phyloP scores from a whole-genome alignment of 2,888 invertebrate species.

The Ptychoptera contaminata region DNA sequence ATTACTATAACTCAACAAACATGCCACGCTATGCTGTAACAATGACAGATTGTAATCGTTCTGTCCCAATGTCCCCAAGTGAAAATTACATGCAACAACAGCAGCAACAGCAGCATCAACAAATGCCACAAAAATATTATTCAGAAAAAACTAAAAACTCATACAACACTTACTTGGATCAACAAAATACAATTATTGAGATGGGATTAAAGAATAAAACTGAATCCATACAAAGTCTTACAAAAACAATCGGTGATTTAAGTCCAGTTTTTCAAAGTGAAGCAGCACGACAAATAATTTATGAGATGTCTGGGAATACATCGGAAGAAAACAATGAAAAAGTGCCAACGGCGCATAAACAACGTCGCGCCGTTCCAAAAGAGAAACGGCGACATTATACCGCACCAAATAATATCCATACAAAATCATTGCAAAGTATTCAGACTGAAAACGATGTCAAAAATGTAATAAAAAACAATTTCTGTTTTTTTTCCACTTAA shows the following conservation, averaged over 20 bases:
- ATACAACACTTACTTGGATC: slow-evolving; percentile 2
- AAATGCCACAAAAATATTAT: slow-evolving; percentile 18
- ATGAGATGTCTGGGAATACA: slow-evolving; percentile 47
- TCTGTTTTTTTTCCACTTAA: not conserved
- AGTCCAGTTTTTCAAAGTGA: slow-evolving; percentile 77
- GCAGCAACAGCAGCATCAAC: slow-evolving; percentile 9
- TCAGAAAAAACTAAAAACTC: slow-evolving; percentile 9
- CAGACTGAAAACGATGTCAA: slow-evolving; percentile 34
- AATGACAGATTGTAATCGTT: slow-evolving; percentile 25
- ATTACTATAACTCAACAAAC: slow-evolving; percentile 12
- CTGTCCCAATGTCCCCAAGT: slow-evolving; percentile 15
- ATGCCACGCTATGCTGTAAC: slow-evolving; percentile 14
- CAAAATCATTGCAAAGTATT: slow-evolving; percentile 42
- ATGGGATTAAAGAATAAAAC: slow-evolving; percentile 17
- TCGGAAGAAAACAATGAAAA: slow-evolving; percentile 31
- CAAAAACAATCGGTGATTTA: slow-evolving; percentile 36
- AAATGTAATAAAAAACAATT: slow-evolving; percentile 22
- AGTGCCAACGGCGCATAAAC: slow-evolving; percentile 38
- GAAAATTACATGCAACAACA: slow-evolving; percentile 13
- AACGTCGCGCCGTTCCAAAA: slow-evolving; percentile 56
- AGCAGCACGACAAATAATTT: slow-evolving; percentile 72
- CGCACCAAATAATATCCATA: slow-evolving; percentile 59
- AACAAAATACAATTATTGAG: not conserved
- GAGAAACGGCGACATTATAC: slow-evolving; percentile 78
- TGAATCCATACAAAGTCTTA: slow-evolving; percentile 28